Evolutionary conservation across 2,113 vertebrate species (phyloP), one percentile per base, ranked within the genome.

Genomic region (Vanacampus margaritifer): DNA sequence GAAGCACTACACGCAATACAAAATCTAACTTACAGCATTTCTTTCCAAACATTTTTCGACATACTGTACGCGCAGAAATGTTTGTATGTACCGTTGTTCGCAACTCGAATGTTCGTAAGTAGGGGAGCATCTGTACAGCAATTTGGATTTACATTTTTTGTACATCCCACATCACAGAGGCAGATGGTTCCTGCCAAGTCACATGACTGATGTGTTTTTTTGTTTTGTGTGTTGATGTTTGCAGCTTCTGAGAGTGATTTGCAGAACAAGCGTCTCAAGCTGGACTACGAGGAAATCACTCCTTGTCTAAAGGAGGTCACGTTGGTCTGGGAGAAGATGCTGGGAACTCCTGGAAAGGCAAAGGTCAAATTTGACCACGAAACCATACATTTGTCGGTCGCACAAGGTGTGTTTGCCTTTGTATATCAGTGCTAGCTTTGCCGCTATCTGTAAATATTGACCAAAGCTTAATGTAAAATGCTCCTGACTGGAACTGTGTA

Each of bases 241-340:
- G 23, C 21, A 98, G 97, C 94, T 71, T 95, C 95, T 48, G 94
- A 97, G 87, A 96, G 92, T 28, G 92, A 98, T 80, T 91, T 98
- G 75, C 93, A 95, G 88, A 98, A 95, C 87, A 96, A 93, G 69
- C 94, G 97, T 1, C 88, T 97, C 61, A 98, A 98, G 89, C 93
- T 98, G 26, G 95, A 97, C 83, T 99, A 99, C 0, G 96, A 99
- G 79, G 97, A 99, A 91, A 96, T 99, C 82, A 98, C 96, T 36
- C 95, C 95, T 0, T 98, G 95, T 82, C 92, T 99, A 56, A 98
- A 97, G 88, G 97, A 98, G 12, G 95, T 98, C 57, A 97, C 96
- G 19, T 61, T 92, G 50, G 92, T 96, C 67, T 99, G 97, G 97
- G 96, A 99, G 85, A 97, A 94, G 88, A 97, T 98, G 94, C 86